Base-by-base conservation (phyloP, 2,113 vertebrate genomes). In the Zapus hudsonius region DNA sequence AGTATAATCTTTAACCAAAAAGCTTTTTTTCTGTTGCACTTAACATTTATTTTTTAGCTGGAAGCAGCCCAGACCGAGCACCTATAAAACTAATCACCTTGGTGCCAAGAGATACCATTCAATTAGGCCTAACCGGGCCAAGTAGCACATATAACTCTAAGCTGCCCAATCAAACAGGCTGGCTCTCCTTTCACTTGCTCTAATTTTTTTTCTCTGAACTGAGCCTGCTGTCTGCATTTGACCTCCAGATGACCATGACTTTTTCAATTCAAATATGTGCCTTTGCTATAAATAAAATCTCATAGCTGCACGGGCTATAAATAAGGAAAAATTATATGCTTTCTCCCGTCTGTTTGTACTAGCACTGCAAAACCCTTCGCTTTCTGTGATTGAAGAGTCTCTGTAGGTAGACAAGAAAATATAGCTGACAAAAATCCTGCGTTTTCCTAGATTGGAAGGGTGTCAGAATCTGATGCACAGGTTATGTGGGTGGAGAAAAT, bases 241-340 rank as follows among this genome's bases (percentile, higher is more conserved):
- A 95, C 87, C 92, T 97, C 90, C 82, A 94, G 52, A 40, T 40
- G 91, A 64, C 88, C 88, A 19, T 94, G 91, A 59, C 47, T 31
- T 75, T 92, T 81, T 94, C 47, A 87, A 97, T 83, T 95, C 74
- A 90, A 96, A 96, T 23, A 23, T 93, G 76, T 57, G 59, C 91
- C 73, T 80, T 42, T 33, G 47, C 78, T 89, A 88, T 87, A 95
- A 97, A 85, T 92, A 95, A 96, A 29, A 70, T 0, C 10, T 76
- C 74, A 75, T 52, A 86, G 92, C 91, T 90, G 38, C 40, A 33
- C 44, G 85, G 78, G 69, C 94, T 96, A 93, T 66, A 80, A 95
- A 92, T 82, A 94, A 87, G 74, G 70, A 82, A 74, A 95, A 96
- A 94, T 89, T 78, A 64, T 29, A 91, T 89, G 87, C 52, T 96